A percentile compares a stretch with the other conserved stretches of the same genome.
Evolutionary conservation across 2,113 vertebrate species (phyloP).

Genomic region (Chlamydotis undulata): DNA sequence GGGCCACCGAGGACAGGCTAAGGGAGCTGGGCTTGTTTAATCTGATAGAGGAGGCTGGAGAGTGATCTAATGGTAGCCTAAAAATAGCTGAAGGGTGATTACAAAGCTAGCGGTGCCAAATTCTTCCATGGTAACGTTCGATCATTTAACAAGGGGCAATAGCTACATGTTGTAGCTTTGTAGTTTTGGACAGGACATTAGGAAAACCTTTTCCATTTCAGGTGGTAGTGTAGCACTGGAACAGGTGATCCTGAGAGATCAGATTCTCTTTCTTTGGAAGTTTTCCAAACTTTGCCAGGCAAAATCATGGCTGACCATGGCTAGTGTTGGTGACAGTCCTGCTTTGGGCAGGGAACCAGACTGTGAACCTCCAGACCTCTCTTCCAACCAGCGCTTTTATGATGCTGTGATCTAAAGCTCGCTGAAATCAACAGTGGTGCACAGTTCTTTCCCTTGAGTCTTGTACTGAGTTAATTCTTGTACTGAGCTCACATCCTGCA

Average conservation of each 20-base stretch:
- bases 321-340: background rate
- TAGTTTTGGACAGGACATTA: background rate
- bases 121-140: background rate
- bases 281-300: background rate
- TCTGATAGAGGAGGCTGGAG: background rate
- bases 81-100: background rate
- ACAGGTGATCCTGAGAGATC: background rate
- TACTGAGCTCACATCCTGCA: background rate
- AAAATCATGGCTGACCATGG: background rate
- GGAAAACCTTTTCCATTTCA: background rate
- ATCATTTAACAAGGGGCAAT: background rate
- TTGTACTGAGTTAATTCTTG: background rate
- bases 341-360: background rate
- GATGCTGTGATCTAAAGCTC: background rate
- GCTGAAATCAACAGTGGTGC: background rate
- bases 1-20: background rate
- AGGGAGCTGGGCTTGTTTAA: background rate
- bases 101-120: background rate
- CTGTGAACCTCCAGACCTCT: background rate
- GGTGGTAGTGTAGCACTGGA: background rate
- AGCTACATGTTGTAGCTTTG: background rate
- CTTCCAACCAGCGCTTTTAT: background rate
- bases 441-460: background rate
- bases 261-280: background rate
- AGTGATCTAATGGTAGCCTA: background rate